phyloP scores from a whole-genome alignment of 2,113 vertebrate species.

The Gavia stellata region DNA sequence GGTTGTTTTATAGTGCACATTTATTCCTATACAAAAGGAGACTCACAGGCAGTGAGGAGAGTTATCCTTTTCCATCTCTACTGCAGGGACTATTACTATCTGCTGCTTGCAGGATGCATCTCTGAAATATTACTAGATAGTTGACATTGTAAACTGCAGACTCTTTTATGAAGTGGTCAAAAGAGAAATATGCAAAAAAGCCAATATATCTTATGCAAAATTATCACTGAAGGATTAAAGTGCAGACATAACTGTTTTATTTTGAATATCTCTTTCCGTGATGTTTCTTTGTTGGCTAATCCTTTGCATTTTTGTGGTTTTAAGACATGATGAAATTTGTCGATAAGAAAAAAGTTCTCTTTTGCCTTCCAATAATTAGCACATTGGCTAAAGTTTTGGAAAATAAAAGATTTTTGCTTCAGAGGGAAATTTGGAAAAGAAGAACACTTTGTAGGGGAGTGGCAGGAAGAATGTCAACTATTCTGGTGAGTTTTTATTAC shows the following conservation, averaged over 20 bases:
- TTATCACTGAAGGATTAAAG: constrained; percentile 42
- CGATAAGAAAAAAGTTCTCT: constrained; percentile 29
- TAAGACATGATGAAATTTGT: constrained; percentile 34
- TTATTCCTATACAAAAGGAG: not conserved
- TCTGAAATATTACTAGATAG: not conserved
- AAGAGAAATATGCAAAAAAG: constrained; percentile 23
- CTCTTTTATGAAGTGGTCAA: constrained; percentile 10
- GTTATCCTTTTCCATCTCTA: not conserved
- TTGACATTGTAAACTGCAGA: not conserved
- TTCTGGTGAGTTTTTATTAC: constrained; percentile 22
- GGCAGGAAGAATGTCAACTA: constrained; percentile 12
- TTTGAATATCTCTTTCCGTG: constrained; percentile 21
- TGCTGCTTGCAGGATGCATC: not conserved
- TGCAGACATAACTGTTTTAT: constrained; percentile 25
- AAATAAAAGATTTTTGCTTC: not conserved
- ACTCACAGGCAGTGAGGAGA: not conserved
- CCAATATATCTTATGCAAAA: not conserved
- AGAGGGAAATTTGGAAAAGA: constrained; percentile 16
- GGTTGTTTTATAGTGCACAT: not conserved
- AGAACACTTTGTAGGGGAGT: not conserved
- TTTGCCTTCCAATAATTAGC: constrained; percentile 19
- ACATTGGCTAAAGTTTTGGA: not conserved
- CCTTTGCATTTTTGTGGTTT: constrained; percentile 58
- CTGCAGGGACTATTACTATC: not conserved
- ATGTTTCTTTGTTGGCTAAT: constrained; percentile 44